Base-by-base conservation (phyloP, 1,140 invertebrate species). In the Euschistus heros region DNA sequence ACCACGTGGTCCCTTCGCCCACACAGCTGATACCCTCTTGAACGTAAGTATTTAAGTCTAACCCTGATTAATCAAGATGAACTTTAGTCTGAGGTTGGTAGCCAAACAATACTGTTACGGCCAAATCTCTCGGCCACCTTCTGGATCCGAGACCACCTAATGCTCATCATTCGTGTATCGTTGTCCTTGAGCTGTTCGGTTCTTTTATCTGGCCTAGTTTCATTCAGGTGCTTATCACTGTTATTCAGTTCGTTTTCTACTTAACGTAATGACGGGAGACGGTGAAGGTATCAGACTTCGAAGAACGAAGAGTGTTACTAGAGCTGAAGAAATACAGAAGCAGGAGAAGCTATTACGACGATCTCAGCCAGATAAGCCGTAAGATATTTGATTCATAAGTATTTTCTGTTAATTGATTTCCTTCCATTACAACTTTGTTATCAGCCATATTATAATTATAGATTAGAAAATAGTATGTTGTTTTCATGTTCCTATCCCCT, bases 281-380 rank as follows among this genome's bases (percentile, higher is more conserved):
- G n/a, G 15, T 17, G 67, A 67, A 33, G 66, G 66, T 8, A n/a
- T 66, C n/a, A 68, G 72, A 68, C 72, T 85, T 64, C 79, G 85
- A 68, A 80, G 92, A 68, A 85, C 89, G 2, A 87, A 90, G 72
- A 93, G 91, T 78, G 87, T 91, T 6, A 91, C 89, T 17, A 81
- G 86, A 64, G 90, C 89, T 46, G 91, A 94, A 78, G 87, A 94
- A 77, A 90, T 92, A 59, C 82, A 84, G 62, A 85, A 86, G 71
- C 83, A 87, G 69, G 89, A 92, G 75, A 82, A 84, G 70, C 86
- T 85, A 77, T 84, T 84, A 65, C 79, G 91, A 54, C 85, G 80
- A 73, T 83, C 82, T n/a, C 90, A 93, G 72, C 86, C 87, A 5
- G 91, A 94, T 76, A 90, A 86, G 80, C 89, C 91, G 91, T 94